Evolutionary conservation across 1,140 invertebrate species (phyloP).

Genomic region (Penaeus chinensis): DNA sequence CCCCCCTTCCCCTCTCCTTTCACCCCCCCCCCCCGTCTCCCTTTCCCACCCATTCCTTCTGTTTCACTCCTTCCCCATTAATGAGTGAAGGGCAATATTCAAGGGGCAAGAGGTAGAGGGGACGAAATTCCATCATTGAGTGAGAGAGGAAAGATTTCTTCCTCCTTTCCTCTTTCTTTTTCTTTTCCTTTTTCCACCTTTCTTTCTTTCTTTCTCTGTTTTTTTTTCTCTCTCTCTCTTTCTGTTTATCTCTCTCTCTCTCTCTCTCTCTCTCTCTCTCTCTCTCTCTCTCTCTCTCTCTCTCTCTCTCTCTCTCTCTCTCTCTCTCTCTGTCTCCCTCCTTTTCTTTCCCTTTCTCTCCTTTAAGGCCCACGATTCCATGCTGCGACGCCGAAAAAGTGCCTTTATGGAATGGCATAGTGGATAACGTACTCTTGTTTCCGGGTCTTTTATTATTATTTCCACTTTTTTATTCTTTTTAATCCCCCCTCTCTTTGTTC

Average conservation of each 20-base stretch:
- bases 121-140: no score
- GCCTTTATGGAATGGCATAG: background rate
- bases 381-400: background rate
- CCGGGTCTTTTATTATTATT: background rate
- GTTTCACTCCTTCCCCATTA: background rate
- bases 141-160: no score
- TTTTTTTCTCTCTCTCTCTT: background rate
- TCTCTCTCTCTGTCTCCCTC: background rate
- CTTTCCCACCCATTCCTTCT: background rate
- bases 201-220: background rate
- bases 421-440: background rate
- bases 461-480: background rate
- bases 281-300: conserved; percentile 6
- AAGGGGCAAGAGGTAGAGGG: no score
- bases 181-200: background rate
- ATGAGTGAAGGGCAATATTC: no score
- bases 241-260: background rate
- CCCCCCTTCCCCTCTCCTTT: background rate
- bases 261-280: conserved; percentile 2
- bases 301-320: background rate
- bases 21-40: background rate
- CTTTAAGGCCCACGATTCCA: background rate
- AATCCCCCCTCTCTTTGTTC: background rate
- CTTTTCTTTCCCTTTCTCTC: background rate
- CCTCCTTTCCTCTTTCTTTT: background rate